phyloP scores from a whole-genome alignment of 2,888 invertebrate genomes.

The Megastigmus dorsalis region DNA sequence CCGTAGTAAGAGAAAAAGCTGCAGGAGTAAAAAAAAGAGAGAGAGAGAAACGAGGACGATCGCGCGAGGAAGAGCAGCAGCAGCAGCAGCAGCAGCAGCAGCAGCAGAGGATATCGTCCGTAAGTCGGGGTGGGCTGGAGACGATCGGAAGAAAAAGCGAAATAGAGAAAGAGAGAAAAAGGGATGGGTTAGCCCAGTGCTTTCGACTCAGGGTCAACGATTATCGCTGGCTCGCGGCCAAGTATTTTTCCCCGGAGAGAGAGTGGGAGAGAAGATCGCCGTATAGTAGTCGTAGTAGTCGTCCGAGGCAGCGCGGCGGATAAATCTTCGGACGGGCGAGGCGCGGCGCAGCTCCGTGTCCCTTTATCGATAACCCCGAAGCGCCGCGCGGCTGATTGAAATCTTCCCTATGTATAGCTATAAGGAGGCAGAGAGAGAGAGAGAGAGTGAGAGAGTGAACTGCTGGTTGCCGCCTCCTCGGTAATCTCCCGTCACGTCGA shows the following conservation, averaged over 20 bases:
- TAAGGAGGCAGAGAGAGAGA: too few species aligned
- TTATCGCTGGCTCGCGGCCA: slow-evolving; percentile 46
- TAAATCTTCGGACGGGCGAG: slow-evolving; percentile 49
- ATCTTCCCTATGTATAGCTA: too few species aligned
- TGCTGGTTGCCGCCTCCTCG: not conserved
- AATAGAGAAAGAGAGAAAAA: too few species aligned
- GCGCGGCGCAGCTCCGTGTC: not conserved
- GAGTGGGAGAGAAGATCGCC: not conserved
- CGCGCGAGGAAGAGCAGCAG: not conserved
- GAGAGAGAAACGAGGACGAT: too few species aligned
- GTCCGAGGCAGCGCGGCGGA: slow-evolving; percentile 21
- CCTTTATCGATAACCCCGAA: too few species aligned
- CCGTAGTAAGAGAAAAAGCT: not conserved
- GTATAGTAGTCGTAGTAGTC: not conserved
- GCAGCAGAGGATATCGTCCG: slow-evolving; percentile 14
- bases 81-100: not conserved
- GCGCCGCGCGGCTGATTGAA: slow-evolving; percentile 45
- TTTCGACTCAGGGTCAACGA: slow-evolving; percentile 51
- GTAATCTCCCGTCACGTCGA: too few species aligned
- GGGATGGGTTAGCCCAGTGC: too few species aligned
- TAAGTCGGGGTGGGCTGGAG: slow-evolving; percentile 27
- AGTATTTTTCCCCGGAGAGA: slow-evolving; percentile 35
- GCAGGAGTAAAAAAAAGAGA: not conserved
- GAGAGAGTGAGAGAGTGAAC: not conserved
- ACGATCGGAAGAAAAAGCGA: not conserved